Base-by-base conservation (phyloP, 2,797 vertebrate species). In the Phaenicophaeus curvirostris region DNA sequence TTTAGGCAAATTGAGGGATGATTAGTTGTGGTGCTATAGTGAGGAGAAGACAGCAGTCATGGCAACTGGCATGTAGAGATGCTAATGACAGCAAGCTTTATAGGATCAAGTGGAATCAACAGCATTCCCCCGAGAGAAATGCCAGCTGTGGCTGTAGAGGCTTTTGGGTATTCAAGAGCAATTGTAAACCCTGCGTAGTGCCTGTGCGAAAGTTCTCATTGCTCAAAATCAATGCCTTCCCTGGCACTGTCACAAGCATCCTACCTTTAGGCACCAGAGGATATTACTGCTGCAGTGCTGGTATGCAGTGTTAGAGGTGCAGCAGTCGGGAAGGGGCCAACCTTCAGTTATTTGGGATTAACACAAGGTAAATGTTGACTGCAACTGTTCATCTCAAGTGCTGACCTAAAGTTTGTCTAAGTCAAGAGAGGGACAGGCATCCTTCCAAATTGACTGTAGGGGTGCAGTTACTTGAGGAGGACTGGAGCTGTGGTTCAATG, bases 1-100 rank as follows among this genome's bases (percentile, higher is more conserved):
- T 72, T 17, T 42, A 35, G 51, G 6, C 13, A 48, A 27, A 7
- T 24, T 14, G 31, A 1, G 3, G 15, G 13, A 3, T 0, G 0
- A 37, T 86, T 93, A 66, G 57, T 81, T 14, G 39, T 71, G 4
- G 13, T 66, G 37, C 30, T 68, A 0, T n/a, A 80, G 39, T 25
- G 67, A 86, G 37, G 28, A 46, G 39, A 67, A 62, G 59, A 33
- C 39, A 44, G 41, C 71, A 73, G 13, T 87, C 28, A 28, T 8
- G 35, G 74, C 21, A 69, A 31, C 35, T 66, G 42, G 15, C 28
- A 37, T 18, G 8, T 28, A 15, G 54, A 58, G 19, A 15, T 58
- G n/a, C 35, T 76, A 55, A 30, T 39, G 33, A 77, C 81, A 82
- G 9, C 11, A 17, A 54, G 25, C 14, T 48, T 92, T 51, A 19